Base-by-base conservation (phyloP, 2,888 invertebrate species). In the Tipula helvola region DNA sequence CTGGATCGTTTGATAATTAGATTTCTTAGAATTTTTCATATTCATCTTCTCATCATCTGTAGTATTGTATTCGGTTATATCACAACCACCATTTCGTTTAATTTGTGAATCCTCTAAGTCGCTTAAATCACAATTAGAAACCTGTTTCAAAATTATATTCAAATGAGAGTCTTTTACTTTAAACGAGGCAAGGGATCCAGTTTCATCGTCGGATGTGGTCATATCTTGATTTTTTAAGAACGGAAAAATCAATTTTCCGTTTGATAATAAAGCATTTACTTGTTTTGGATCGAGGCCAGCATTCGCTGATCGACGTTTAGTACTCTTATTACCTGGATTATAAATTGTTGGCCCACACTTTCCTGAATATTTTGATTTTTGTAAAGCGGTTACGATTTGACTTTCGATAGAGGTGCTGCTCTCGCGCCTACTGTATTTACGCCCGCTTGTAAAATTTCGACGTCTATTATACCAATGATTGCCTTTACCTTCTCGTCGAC, bases 331-430 rank as follows among this genome's bases (percentile, higher is more conserved):
- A 13, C 89, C 89, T 85, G 90, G 89, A 13, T 71, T 71, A 71
- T 71, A 71, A 86, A 90, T 90, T 85, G 90, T 90, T 36, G 52
- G 36, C 0, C 86, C 86, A 36, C 13, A 42, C 28, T 86, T 88
- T 88, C 91, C 90, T 36, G 91, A 91, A 88, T 90, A 91, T 2
- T 90, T 90, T 2, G 91, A 91, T 88, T 91, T 91, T 87, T 91
- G 90, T n/a, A 92, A 88, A 3, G 92, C 91, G 2, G 87, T 71
- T 86, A 91, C 90, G 84, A 95, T 92, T 90, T 96, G 96, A 89
- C 96, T 96, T 90, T 97, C 97, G 47, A 96, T 94, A 13, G 96
- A 96, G 0, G 96, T 95, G 83, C 95, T 95, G 90, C 96, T 96
- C 86, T 95, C 95, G 0, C 90, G 89, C 3, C 90, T 90, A 86